Percentiles rank a stretch among this genome's conserved stretches.
These are phyloP conservation scores for Pao palembangensis DNA, from an alignment of 2,113 vertebrate genomes.

Conservation along the genomic window DNA sequence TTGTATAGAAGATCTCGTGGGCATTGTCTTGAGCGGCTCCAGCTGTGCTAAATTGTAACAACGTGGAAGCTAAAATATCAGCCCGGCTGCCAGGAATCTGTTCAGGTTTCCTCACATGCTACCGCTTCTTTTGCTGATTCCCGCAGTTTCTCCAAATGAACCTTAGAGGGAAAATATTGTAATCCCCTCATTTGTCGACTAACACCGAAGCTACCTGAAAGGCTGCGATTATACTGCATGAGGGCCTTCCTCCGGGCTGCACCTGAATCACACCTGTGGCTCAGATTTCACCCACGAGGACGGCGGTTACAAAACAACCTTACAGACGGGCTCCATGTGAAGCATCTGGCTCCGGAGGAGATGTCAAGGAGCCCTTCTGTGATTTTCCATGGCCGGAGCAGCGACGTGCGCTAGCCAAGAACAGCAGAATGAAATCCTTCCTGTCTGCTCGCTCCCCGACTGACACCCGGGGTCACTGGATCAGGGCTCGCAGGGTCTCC, in stretches of 20 bases:
- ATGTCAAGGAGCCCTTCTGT: conserved; percentile 30
- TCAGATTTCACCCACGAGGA: conserved; percentile 42
- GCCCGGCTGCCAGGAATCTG: conserved; percentile 1
- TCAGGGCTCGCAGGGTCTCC: conserved; percentile 25
- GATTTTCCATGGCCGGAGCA: conserved; percentile 48
- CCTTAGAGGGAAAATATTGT: conserved; percentile 9
- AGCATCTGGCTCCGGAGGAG: conserved; percentile 26
- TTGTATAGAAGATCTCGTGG: too few species aligned
- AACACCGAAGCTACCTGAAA: conserved; percentile 14
- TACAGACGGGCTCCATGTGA: conserved; percentile 23
- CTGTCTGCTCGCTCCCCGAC: neutral
- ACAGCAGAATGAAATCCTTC: conserved; percentile 44
- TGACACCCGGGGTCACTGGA: conserved; percentile 20
- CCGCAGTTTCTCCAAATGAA: conserved; percentile 7
- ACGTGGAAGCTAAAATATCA: conserved; percentile 8
- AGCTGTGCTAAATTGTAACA: conserved; percentile 7
- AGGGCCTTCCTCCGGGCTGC: conserved; percentile 23
- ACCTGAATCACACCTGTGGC: conserved; percentile 58
- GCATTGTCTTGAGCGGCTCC: neutral
- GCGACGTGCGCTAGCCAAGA: conserved; percentile 47
- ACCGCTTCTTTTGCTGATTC: neutral
- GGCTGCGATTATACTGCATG: conserved; percentile 23
- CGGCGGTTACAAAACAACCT: conserved; percentile 33
- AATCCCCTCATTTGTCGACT: conserved; percentile 25
- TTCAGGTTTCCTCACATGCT: conserved; percentile 18